These are phyloP conservation scores for Eupithecia insigniata DNA, from an alignment of 2,888 invertebrate species.

Conservation along the genomic window DNA sequence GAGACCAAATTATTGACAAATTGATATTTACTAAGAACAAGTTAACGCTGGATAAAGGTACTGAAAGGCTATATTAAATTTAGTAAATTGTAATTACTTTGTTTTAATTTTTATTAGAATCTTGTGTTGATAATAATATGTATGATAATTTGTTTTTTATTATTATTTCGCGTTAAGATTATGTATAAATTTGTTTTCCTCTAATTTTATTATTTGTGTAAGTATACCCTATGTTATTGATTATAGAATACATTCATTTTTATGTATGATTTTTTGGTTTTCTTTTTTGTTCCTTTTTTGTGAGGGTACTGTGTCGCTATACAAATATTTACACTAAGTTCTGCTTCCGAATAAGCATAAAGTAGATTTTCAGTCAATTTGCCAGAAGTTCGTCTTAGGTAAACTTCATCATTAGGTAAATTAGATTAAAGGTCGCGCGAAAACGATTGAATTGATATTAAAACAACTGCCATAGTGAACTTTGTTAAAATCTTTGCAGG, in stretches of 20 bases:
- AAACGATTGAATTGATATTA: conserved; percentile 36
- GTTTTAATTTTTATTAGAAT: conserved; percentile 74
- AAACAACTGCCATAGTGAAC: conserved; percentile 34
- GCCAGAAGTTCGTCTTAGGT: background rate
- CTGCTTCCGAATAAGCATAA: background rate
- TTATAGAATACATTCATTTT: conserved; percentile 84
- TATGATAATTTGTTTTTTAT: conserved; percentile 76
- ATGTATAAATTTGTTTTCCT: conserved; percentile 84
- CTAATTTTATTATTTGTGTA: conserved; percentile 84
- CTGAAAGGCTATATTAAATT: conserved; percentile 63
- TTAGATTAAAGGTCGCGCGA: conserved; percentile 27
- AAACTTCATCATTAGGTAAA: conserved; percentile 8
- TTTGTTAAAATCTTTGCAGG: conserved; percentile 18
- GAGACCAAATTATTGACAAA: conserved; percentile 75
- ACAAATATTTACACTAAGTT: background rate
- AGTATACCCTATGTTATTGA: conserved; percentile 83
- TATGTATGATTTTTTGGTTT: conserved; percentile 79
- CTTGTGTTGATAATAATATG: conserved; percentile 81
- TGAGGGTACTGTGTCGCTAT: background rate
- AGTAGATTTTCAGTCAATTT: background rate
- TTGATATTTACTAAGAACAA: conserved; percentile 58
- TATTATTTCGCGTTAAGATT: conserved; percentile 80
- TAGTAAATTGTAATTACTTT: conserved; percentile 81
- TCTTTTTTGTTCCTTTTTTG: conserved; percentile 62
- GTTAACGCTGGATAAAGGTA: conserved; percentile 61